phyloP scores from a whole-genome alignment of 2,113 vertebrate genomes.

The Hippocampus guttulatus region DNA sequence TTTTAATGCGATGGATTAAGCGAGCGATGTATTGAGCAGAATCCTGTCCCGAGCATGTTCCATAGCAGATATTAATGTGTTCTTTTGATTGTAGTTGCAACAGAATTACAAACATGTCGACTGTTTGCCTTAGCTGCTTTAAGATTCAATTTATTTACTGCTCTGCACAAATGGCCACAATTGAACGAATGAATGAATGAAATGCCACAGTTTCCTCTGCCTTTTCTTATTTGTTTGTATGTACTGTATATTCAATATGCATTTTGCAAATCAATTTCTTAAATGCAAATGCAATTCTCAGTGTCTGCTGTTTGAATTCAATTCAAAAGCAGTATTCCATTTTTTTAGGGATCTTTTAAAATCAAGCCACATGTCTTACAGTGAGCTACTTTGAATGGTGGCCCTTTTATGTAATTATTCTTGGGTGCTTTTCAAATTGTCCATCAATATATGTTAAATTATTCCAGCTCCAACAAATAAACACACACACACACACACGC shows the following conservation, averaged over 20 bases:
- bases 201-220: not conserved
- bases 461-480: not conserved
- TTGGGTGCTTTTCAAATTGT: not conserved
- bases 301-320: no score
- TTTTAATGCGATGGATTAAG: not conserved
- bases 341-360: not conserved
- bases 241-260: no score
- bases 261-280: no score
- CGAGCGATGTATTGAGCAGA: not conserved
- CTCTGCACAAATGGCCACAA: not conserved
- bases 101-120: not conserved
- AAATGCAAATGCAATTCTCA: no score
- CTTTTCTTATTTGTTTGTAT: no score
- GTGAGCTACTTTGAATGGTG: not conserved
- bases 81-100: not conserved
- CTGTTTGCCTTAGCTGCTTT: not conserved
- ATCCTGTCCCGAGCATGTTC: not conserved
- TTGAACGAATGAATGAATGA: not conserved
- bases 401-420: not conserved
- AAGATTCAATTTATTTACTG: not conserved
- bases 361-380: not conserved
- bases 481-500: constrained; percentile 5
- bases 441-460: not conserved
- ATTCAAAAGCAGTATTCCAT: no score
- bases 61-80: not conserved